Conservation (phyloP, 2,797 vertebrate genomes). For the Naso thynnoides region DNA sequence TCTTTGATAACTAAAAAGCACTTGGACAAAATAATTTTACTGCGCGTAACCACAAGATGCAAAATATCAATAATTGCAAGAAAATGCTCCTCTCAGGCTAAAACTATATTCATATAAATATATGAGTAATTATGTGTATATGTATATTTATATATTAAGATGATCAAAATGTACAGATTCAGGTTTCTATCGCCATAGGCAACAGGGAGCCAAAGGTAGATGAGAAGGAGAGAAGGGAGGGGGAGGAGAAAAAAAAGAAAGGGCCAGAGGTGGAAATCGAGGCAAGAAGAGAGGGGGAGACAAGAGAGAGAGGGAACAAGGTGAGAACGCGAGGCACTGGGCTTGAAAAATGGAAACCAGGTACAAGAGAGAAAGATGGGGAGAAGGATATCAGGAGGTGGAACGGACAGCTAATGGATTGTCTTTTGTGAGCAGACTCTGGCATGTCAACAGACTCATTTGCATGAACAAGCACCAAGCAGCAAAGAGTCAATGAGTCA, state of each 20-base stretch:
- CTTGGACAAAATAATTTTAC: not conserved
- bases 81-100: not conserved
- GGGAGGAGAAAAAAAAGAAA: slow-evolving; percentile 8
- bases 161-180: slow-evolving; percentile 28
- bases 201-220: slow-evolving; percentile 26
- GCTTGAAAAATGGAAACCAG: slow-evolving; percentile 46
- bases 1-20: not conserved
- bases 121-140: no score
- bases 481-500: slow-evolving; percentile 76
- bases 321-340: not conserved
- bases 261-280: slow-evolving; percentile 38
- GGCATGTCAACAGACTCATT: slow-evolving; percentile 77
- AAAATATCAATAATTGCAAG: no score
- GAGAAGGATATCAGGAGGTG: slow-evolving; percentile 45
- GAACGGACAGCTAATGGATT: slow-evolving; percentile 63
- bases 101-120: not conserved
- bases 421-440: slow-evolving; percentile 65
- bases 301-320: not conserved
- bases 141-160: slow-evolving; percentile 6
- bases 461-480: slow-evolving; percentile 72
- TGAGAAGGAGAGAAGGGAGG: slow-evolving; percentile 20
- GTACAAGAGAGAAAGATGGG: slow-evolving; percentile 16
- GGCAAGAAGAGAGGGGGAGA: slow-evolving; percentile 1
- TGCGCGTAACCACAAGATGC: not conserved
- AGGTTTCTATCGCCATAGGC: slow-evolving; percentile 30